Evolutionary conservation across 2,113 vertebrate genomes (phyloP), one percentile per base, ranked within the genome.

Genomic region (Rostratula benghalensis): DNA sequence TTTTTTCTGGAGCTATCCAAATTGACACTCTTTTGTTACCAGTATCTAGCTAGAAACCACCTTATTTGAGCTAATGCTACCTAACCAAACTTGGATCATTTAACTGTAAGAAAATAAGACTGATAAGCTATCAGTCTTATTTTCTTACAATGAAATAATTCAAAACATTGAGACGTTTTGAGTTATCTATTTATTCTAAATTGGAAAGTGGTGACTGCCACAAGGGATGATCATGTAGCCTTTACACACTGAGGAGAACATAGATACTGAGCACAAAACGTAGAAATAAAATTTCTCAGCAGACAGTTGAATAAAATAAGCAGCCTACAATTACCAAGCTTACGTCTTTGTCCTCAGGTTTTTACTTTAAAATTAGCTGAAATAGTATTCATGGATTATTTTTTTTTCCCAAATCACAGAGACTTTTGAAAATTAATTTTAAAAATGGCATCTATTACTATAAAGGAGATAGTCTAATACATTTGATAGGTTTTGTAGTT

Each of bases 241-340:
- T 65, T 64, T 75, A 6, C 43, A 43, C 1, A 1, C 37, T 27
- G 30, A 68, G 35, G 1, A 0, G 24, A 87, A 28, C 0, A 0
- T 7, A 41, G 25, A 28, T 63, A 48, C 6, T 68, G 59, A 83
- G 25, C 48, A 70, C 1, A 5, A 59, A 31, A 45, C 11, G 23
- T 35, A 25, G 18, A 83, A 81, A 63, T 63, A 67, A 70, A 54
- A 3, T 14, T 83, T 80, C 67, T 57, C 46, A 56, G 27, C 60
- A 74, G 10, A 7, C 17, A 7, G 63, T 78, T 56, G 21, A 85
- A 35, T 89, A 74, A 92, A 83, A 67, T 9, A 37, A 70, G 23
- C 22, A 37, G 8, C 24, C 27, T 60, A 7, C 11, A 51, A 9
- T 45, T 57, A 65, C 17, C 21, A 86, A 41, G 17, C 15, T 48